A percentile compares a stretch with the other conserved stretches of the same genome.
phyloP scores from a whole-genome alignment of 2,797 vertebrate species.

The Trachops cirrhosus region DNA sequence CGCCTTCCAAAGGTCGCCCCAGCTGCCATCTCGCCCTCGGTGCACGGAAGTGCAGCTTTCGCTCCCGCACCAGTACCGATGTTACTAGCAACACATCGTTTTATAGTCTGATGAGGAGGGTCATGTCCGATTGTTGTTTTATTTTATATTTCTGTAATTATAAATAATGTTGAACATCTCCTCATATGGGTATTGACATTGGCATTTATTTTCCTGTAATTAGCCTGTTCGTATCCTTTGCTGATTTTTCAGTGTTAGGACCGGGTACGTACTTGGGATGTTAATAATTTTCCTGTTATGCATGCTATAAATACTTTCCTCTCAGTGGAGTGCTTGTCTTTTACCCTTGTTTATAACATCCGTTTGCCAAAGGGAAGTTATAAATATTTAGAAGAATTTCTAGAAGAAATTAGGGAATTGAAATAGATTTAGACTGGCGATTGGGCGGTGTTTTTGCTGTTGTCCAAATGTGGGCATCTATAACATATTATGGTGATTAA shows the following conservation, averaged over 20 bases:
- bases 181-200: not conserved
- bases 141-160: not conserved
- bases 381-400: not conserved
- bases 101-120: not conserved
- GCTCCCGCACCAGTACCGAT: not conserved
- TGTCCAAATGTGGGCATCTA: not conserved
- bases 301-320: not conserved
- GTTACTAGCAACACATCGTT: not conserved
- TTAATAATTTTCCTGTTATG: not conserved
- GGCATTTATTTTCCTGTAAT: not conserved
- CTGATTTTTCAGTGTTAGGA: not conserved
- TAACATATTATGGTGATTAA: not conserved
- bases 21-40: too few relatives aligned
- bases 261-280: not conserved
- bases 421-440: not conserved
- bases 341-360: not conserved
- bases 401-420: not conserved
- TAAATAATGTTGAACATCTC: not conserved
- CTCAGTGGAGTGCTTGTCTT: not conserved
- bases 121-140: not conserved
- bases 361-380: conserved; percentile 28
- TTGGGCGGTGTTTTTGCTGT: not conserved
- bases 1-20: not conserved
- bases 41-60: rapidly evolving
- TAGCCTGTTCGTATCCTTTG: not conserved